phyloP scores from a whole-genome alignment of 2,888 invertebrate species.

The Drosophila atripex region DNA sequence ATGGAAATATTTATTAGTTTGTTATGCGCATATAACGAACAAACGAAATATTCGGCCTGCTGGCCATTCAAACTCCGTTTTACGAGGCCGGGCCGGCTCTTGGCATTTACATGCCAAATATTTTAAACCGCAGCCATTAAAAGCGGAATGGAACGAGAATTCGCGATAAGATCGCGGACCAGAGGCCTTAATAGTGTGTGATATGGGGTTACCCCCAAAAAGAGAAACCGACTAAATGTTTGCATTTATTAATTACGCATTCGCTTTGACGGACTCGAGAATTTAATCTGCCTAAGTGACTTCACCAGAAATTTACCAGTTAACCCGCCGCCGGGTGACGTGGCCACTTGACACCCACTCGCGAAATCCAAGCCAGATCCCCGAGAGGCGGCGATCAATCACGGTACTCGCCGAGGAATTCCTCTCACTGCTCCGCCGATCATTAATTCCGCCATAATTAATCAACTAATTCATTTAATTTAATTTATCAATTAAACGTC shows the following conservation, averaged over 20 bases:
- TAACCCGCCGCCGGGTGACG: slow-evolving; percentile 12
- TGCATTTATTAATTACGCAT: slow-evolving; percentile 67
- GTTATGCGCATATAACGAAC: slow-evolving; percentile 45
- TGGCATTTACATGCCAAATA: slow-evolving; percentile 46
- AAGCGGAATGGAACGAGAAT: slow-evolving; percentile 33
- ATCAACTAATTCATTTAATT: background rate
- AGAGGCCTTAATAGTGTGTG: slow-evolving; percentile 18
- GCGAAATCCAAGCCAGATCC: background rate
- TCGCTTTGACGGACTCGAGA: slow-evolving; percentile 51
- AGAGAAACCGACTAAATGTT: slow-evolving; percentile 52
- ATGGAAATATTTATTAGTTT: slow-evolving; percentile 72
- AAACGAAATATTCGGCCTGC: slow-evolving; percentile 1
- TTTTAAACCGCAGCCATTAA: slow-evolving; percentile 36
- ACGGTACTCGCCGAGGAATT: background rate
- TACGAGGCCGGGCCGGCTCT: slow-evolving; percentile 20
- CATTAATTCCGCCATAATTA: slow-evolving; percentile 6
- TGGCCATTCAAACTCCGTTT: slow-evolving; percentile 34
- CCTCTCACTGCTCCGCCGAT: slow-evolving; percentile 1
- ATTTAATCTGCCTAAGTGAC: slow-evolving; percentile 53
- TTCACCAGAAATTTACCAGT: background rate
- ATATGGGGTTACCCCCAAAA: slow-evolving; percentile 5
- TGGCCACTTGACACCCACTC: background rate
- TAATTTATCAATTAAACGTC: slow-evolving; percentile 15
- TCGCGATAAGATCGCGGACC: slow-evolving; percentile 29
- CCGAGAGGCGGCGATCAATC: slow-evolving; percentile 6